Evolutionary conservation across 37 sponge, comb jelly and placozoan species (phyloP), one percentile per base, ranked within the genome.

Genomic region (Ianthella basta): DNA sequence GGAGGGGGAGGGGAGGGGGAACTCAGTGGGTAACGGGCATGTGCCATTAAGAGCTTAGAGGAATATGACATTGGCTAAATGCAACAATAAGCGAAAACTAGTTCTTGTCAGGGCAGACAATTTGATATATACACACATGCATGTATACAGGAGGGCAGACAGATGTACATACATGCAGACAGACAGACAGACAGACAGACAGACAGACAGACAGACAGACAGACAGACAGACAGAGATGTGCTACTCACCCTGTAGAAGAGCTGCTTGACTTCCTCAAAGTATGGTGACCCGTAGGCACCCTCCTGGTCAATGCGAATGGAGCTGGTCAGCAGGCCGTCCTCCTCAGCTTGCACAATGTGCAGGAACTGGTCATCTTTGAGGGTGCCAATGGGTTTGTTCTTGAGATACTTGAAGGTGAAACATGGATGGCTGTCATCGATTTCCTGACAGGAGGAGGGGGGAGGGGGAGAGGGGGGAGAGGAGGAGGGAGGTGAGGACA

Each of bases 331-430:
- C 29, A 94, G 88, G 19, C 88, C 89, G 33, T 97, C 94, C 18
- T 87, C 74, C 59, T 97, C 94, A 36, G 97, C 97, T 56, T 94
- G 92, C 59, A 65, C 64, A 23, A 98, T 83, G 79, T 74, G 80
- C 74, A 96, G 91, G 79, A 94, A 98, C 79, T 98, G 91, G 55
- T 95, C 98, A 13, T 92, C 94, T 50, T 79, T 94, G 25, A 98
- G 85, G 54, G 91, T 93, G 27, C 82, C 72, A 37, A 98, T 85
- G 5, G 98, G 98, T 35, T 98, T 98, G 82, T 96, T 94, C 57
- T 88, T 86, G 18, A 98, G 40, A 69, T 94, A 98, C 87, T 95
- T 95, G 84, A 87, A 91, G 24, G 82, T 65, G 27, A 55, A 82
- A 82, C 91, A 94, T 25, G 87, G 88, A 53, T 94, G 94, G 50